These are phyloP conservation scores for Gymnoscelis rufifasciata DNA, from an alignment of 2,888 invertebrate genomes.

Conservation along the genomic window DNA sequence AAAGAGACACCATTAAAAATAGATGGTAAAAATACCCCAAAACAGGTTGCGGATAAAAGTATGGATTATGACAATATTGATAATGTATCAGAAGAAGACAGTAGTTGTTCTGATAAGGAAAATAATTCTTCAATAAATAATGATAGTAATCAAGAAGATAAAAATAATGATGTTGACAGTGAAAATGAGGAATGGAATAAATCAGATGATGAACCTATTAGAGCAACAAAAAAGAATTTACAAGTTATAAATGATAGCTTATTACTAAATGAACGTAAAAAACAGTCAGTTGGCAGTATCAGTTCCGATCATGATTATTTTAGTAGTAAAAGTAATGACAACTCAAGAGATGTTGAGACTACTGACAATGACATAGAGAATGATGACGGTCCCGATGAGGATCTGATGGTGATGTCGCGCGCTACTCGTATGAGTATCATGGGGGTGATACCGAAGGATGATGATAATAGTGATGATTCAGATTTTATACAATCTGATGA, in stretches of 20 bases:
- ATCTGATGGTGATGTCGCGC: slow-evolving; percentile 65
- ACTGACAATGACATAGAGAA: slow-evolving; percentile 14
- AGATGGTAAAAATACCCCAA: slow-evolving; percentile 16
- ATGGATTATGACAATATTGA: slow-evolving; percentile 17
- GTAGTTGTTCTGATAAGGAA: slow-evolving; percentile 17
- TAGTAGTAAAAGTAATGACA: slow-evolving; percentile 1
- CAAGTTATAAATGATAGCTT: neutral
- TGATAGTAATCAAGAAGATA: neutral
- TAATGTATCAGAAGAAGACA: slow-evolving; percentile 18
- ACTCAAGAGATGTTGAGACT: slow-evolving; percentile 5
- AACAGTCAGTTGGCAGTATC: slow-evolving; percentile 13
- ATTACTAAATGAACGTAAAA: no score
- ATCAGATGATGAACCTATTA: neutral
- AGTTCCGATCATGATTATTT: slow-evolving; percentile 23
- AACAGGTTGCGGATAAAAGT: slow-evolving; percentile 8
- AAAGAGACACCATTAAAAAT: slow-evolving; percentile 63
- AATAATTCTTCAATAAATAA: slow-evolving; percentile 13
- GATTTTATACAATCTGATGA: slow-evolving; percentile 71
- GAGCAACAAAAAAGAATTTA: neutral
- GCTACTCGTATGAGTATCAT: slow-evolving; percentile 74
- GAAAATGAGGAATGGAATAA: neutral
- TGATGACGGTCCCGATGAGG: slow-evolving; percentile 57
- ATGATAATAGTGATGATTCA: slow-evolving; percentile 66
- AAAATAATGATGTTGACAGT: neutral
- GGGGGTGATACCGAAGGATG: slow-evolving; percentile 61